These are phyloP conservation scores for Nomada ferruginata DNA, from an alignment of 2,888 invertebrate genomes.

Conservation along the genomic window DNA sequence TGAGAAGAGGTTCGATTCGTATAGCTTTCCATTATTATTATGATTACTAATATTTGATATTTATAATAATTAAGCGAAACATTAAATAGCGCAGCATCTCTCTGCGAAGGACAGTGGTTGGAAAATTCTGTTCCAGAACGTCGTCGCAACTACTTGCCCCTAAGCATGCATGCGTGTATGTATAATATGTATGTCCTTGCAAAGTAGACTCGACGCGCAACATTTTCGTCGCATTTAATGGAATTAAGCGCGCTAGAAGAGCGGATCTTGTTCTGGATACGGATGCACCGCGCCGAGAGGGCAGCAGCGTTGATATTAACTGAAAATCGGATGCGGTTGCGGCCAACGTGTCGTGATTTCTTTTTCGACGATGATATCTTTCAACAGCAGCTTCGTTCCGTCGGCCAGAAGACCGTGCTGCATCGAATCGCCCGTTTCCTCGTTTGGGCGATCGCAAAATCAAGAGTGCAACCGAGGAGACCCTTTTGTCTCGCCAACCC, in stretches of 20 bases:
- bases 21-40: too few relatives aligned
- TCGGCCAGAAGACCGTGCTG: not conserved
- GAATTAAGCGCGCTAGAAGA: constrained; percentile 26
- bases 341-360: not conserved
- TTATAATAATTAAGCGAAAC: too few relatives aligned
- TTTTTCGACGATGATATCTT: not conserved
- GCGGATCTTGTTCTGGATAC: constrained; percentile 22
- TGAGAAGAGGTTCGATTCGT: too few relatives aligned
- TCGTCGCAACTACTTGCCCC: not conserved
- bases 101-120: too few relatives aligned
- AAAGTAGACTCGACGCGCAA: not conserved
- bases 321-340: constrained; percentile 53
- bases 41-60: too few relatives aligned
- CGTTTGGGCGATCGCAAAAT: constrained; percentile 68
- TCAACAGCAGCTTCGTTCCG: constrained; percentile 3
- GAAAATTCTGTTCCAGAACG: not conserved
- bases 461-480: constrained; percentile 61
- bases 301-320: constrained; percentile 42
- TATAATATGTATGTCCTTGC: not conserved
- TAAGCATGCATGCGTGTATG: not conserved
- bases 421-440: constrained; percentile 61
- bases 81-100: too few relatives aligned
- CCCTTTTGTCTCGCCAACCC: constrained; percentile 66
- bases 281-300: constrained; percentile 20
- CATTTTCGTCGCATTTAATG: constrained; percentile 27